Conservation (phyloP, 2,888 invertebrate genomes). For the Acleris cristana region DNA sequence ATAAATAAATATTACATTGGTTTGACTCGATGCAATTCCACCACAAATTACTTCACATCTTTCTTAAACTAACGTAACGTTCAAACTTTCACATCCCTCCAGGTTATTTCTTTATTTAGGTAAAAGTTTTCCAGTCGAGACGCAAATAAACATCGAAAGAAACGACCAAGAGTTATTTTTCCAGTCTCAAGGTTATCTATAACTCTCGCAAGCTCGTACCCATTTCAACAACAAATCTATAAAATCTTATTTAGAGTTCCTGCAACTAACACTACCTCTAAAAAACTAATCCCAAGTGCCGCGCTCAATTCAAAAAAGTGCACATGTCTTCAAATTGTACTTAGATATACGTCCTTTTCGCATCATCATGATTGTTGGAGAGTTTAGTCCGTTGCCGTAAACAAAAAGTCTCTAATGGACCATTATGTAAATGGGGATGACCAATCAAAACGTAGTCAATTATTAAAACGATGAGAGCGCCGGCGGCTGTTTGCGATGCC, state of each 20-base stretch:
- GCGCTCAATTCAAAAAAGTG: slow-evolving; percentile 17
- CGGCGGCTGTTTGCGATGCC: slow-evolving; percentile 45
- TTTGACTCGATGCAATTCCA: too few species aligned
- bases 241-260: too few species aligned
- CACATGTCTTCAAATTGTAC: background rate
- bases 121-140: slow-evolving; percentile 3
- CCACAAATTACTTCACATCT: too few species aligned
- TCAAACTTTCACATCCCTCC: too few species aligned
- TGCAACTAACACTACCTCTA: too few species aligned
- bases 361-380: background rate
- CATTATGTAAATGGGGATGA: slow-evolving; percentile 77
- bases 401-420: slow-evolving; percentile 77
- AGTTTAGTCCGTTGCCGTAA: slow-evolving; percentile 56
- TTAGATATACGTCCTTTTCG: slow-evolving; percentile 1
- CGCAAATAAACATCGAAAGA: background rate
- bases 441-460: slow-evolving; percentile 78
- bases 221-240: background rate
- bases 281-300: background rate
- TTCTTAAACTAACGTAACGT: too few species aligned
- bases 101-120: slow-evolving; percentile 29
- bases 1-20: too few species aligned
- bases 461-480: slow-evolving; percentile 66
- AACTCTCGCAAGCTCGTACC: slow-evolving; percentile 6
- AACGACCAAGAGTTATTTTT: slow-evolving; percentile 4
- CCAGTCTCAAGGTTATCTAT: slow-evolving; percentile 22